Evolutionary conservation across 2,888 invertebrate genomes (phyloP), one percentile per base, ranked within the genome.

Genomic region (Platycheirus albimanus): DNA sequence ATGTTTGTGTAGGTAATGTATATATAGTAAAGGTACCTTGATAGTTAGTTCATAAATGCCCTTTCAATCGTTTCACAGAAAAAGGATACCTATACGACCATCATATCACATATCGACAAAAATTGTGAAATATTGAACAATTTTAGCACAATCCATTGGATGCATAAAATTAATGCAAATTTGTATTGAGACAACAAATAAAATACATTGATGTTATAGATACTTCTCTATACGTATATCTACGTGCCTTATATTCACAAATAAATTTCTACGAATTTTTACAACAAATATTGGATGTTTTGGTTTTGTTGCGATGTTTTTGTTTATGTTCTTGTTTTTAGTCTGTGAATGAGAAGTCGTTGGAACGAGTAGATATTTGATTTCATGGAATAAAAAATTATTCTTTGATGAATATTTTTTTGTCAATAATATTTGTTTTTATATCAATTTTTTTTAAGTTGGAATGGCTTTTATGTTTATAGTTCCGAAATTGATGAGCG

Each of bases 161-260:
- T 69, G 83, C 83, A 83, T 78, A 83, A 77, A 78, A 83, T 83
- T 83, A 78, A 81, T 71, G 76, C 71, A 81, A 81, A 81, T 76
- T 75, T 70, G 70, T 71, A 61, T 66, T 80, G 67, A 30, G 71
- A 72, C 28, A 19, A 49, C 47, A 78, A 78, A 78, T 66, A 78
- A 71, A 72, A 66, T 30, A 13, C 20, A 38, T 47, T 71, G 51
- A 72, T 36, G 45, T 52, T 13, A n/a, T 41, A 41, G 2, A 38
- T 36, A 36, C 36, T 24, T 33, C 30, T 10, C 1, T 11, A 7
- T 19, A 19, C 7, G 13, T n/a, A n/a, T n/a, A n/a, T n/a, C n/a
- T n/a, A n/a, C n/a, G n/a, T n/a, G n/a, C n/a, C n/a, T n/a, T n/a
- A n/a, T n/a, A n/a, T n/a, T n/a, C n/a, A n/a, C n/a, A n/a, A n/a